These are phyloP conservation scores for Barnardius zonarius DNA, from an alignment of 2,113 vertebrate species.

Conservation along the genomic window DNA sequence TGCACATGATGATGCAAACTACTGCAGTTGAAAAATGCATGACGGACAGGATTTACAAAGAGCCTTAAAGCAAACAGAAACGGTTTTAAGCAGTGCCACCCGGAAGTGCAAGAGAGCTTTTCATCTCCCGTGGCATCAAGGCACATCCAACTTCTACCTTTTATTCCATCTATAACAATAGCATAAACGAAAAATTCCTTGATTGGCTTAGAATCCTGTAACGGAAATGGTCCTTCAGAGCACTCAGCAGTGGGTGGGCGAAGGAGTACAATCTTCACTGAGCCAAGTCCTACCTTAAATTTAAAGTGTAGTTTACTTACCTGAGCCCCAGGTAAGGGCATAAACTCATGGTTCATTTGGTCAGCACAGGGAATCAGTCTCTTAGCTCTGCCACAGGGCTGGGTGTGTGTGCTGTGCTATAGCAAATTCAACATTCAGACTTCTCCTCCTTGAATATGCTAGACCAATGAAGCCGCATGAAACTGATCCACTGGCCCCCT, in stretches of 20 bases:
- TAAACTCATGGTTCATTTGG: not conserved
- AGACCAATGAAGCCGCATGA: not conserved
- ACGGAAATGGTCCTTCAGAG: not conserved
- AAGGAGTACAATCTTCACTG: not conserved
- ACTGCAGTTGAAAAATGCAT: accelerated
- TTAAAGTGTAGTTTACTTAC: not conserved
- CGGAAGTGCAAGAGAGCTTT: not conserved
- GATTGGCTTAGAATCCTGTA: not conserved
- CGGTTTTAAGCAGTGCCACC: constrained; percentile 31
- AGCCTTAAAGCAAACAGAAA: not conserved
- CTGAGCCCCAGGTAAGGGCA: not conserved
- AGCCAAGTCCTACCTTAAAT: not conserved
- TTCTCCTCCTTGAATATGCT: not conserved
- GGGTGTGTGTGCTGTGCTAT: not conserved
- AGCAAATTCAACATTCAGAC: not conserved
- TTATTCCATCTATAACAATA: not conserved
- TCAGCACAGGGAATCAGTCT: not conserved
- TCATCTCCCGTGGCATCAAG: not conserved
- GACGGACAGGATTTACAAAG: not conserved
- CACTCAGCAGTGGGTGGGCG: accelerated
- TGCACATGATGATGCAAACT: not conserved
- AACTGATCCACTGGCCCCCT: not conserved
- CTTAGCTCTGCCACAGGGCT: not conserved
- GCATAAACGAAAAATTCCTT: not conserved
- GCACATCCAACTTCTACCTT: not conserved